A percentile compares a stretch with the other conserved stretches of the same genome.
Conservation (phyloP, 2,797 vertebrate species). For the Scolopax bukidnonensis region DNA sequence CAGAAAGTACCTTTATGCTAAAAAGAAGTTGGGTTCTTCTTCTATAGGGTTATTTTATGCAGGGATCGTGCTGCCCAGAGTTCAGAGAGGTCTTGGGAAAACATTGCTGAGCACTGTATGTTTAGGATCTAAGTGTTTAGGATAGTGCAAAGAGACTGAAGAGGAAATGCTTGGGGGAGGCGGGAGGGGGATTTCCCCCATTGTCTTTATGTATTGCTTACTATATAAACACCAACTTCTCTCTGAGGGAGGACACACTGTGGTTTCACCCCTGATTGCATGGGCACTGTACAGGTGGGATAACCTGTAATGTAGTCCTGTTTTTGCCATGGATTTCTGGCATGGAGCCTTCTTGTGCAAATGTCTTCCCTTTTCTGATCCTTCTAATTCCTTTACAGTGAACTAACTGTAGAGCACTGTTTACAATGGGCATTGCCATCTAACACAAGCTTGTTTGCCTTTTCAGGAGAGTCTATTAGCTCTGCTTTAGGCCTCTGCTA, state of each 20-base stretch:
- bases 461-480: not conserved
- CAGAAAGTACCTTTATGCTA: not conserved
- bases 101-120: not conserved
- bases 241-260: not conserved
- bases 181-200: fast-evolving
- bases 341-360: not conserved
- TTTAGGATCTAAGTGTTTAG: not conserved
- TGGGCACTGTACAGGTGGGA: not conserved
- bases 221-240: not conserved
- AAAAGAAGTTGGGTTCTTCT: not conserved
- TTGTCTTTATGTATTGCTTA: not conserved
- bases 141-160: not conserved
- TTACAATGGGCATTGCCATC: not conserved
- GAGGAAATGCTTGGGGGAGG: not conserved
- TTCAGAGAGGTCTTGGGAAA: not conserved
- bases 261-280: not conserved
- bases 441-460: not conserved
- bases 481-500: not conserved
- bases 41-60: not conserved
- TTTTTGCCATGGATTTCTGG: not conserved
- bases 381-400: not conserved
- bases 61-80: not conserved
- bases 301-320: not conserved
- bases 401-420: not conserved
- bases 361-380: not conserved